phyloP scores from a whole-genome alignment of 1,140 invertebrate genomes.

The Lanistes nyassanus region DNA sequence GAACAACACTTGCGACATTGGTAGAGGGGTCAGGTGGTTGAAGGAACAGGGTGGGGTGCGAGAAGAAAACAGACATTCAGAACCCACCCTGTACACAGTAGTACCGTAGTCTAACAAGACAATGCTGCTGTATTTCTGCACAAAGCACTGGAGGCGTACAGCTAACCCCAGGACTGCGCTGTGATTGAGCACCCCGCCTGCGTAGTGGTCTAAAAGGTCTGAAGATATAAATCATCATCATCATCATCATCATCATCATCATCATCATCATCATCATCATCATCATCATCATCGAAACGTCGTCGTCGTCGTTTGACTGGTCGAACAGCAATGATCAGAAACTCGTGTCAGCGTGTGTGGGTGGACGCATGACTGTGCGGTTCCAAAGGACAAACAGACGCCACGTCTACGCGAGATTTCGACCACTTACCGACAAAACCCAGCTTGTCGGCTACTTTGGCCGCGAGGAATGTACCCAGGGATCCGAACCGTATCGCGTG shows the following conservation, averaged over 20 bases:
- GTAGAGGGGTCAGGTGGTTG: too few relatives aligned
- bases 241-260: too few relatives aligned
- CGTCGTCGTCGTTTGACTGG: not conserved
- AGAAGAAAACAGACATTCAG: too few relatives aligned
- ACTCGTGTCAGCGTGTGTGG: not conserved
- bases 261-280: not conserved
- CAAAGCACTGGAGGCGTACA: constrained; percentile 41
- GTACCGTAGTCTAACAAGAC: constrained; percentile 28
- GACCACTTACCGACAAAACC: not conserved
- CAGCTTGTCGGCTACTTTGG: not conserved
- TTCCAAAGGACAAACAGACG: not conserved
- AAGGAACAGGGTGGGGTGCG: too few relatives aligned
- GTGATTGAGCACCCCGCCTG: constrained; percentile 40
- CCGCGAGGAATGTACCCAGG: constrained; percentile 2
- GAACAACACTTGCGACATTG: too few relatives aligned
- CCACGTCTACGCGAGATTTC: not conserved
- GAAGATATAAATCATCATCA: not conserved
- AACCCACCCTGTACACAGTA: constrained; percentile 31
- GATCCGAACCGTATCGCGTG: constrained; percentile 39
- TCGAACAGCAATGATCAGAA: not conserved
- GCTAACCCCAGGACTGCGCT: constrained; percentile 44
- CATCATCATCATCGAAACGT: not conserved
- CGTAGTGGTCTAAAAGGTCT: constrained; percentile 47
- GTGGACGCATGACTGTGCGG: not conserved
- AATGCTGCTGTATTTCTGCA: constrained; percentile 38